These are phyloP conservation scores for Choristoneura rosaceana DNA, from an alignment of 2,888 invertebrate genomes.

Conservation along the genomic window DNA sequence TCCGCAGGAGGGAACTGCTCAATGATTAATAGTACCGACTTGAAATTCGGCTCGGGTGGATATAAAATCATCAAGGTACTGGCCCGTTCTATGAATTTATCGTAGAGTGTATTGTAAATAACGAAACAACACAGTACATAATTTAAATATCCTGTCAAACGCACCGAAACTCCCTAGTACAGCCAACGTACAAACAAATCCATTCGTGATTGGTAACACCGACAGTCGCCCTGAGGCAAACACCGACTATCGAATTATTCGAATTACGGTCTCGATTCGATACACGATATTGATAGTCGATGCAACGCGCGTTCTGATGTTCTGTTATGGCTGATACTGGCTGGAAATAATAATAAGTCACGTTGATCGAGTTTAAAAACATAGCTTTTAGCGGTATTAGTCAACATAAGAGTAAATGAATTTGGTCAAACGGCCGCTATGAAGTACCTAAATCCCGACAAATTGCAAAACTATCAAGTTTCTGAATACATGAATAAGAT, in stretches of 20 bases:
- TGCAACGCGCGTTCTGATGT: not conserved
- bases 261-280: conserved; percentile 50
- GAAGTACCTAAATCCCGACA: too few species aligned
- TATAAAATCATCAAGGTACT: too few species aligned
- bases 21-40: too few species aligned
- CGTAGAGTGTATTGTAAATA: too few species aligned
- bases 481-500: too few species aligned
- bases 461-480: too few species aligned
- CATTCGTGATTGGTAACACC: conserved; percentile 53
- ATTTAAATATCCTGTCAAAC: not conserved
- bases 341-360: not conserved
- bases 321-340: not conserved
- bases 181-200: conserved; percentile 29
- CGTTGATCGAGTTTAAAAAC: conserved; percentile 1
- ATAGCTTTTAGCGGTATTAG: not conserved
- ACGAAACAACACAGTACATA: too few species aligned
- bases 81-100: too few species aligned
- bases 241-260: conserved; percentile 56
- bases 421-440: too few species aligned
- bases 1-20: too few species aligned
- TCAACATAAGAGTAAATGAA: too few species aligned
- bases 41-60: too few species aligned
- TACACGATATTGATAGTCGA: conserved; percentile 19
- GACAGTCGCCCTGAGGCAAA: conserved; percentile 48
- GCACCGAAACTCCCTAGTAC: not conserved